phyloP scores from a whole-genome alignment of 2,797 vertebrate species.

The Novumbra hubbsi region DNA sequence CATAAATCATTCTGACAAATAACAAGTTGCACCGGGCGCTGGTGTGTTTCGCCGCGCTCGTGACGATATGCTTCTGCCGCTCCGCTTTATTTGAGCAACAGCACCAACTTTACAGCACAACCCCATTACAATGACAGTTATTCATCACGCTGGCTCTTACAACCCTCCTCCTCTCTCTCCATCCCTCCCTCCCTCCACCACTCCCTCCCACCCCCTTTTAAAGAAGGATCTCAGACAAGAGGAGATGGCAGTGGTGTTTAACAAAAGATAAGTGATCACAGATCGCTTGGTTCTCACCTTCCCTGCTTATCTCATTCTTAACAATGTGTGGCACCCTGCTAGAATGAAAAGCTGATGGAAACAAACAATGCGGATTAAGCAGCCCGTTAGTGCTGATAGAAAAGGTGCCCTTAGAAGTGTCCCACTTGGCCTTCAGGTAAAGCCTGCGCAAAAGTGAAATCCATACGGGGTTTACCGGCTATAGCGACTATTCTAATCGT shows the following conservation, averaged over 20 bases:
- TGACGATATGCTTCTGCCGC: slow-evolving; percentile 70
- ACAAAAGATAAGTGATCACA: slow-evolving; percentile 33
- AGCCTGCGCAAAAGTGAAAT: not conserved
- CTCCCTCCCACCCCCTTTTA: slow-evolving; percentile 17
- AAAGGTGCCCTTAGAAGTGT: not conserved
- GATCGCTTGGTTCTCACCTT: slow-evolving; percentile 20
- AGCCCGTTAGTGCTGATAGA: not conserved
- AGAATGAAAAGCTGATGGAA: slow-evolving; percentile 11
- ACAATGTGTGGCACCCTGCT: slow-evolving; percentile 11
- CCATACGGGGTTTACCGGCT: not conserved
- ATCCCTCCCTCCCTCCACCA: no score
- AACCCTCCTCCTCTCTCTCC: slow-evolving; percentile 1
- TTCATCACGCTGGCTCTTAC: slow-evolving; percentile 70
- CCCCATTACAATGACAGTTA: slow-evolving; percentile 73
- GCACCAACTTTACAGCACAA: slow-evolving; percentile 70
- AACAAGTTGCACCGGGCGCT: slow-evolving; percentile 70
- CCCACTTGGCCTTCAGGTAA: not conserved
- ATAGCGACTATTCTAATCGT: slow-evolving; percentile 31
- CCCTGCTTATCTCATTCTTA: slow-evolving; percentile 23
- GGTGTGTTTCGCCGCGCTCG: slow-evolving; percentile 69
- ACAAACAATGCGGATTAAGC: not conserved
- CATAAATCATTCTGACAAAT: slow-evolving; percentile 82
- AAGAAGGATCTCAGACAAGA: slow-evolving; percentile 45
- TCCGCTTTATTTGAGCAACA: slow-evolving; percentile 72
- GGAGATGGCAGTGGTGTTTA: slow-evolving; percentile 2